A percentile compares a stretch with the other conserved stretches of the same genome.
Evolutionary conservation across 2,797 vertebrate genomes (phyloP).

Genomic region (Oreortyx pictus): DNA sequence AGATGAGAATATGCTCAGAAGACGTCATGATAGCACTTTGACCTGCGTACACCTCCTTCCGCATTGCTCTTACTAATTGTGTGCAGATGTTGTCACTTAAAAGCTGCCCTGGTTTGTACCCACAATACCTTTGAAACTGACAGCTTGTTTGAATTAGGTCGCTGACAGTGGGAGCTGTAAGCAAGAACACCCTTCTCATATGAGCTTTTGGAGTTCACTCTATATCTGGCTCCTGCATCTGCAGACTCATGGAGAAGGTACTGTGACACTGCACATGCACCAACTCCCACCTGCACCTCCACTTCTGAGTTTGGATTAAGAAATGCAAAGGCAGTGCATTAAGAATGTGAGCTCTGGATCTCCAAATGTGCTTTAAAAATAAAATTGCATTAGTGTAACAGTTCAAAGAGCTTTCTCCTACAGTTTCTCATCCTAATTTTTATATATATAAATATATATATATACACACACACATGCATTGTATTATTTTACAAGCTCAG

Average conservation of each 20-base stretch:
- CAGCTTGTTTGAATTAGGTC: not conserved
- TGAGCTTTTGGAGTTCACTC: not conserved
- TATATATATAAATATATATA: not conserved
- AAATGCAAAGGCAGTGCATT: not conserved
- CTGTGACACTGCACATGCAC: not conserved
- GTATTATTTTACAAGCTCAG: not conserved
- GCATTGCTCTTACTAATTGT: not conserved
- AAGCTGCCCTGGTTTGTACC: not conserved
- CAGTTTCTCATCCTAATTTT: not conserved
- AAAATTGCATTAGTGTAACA: not conserved
- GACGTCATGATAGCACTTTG: fast-evolving
- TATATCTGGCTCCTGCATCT: not conserved
- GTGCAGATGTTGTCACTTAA: not conserved
- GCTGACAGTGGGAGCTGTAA: not conserved
- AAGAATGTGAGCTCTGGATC: fast-evolving
- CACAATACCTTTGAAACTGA: not conserved
- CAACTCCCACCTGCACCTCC: not conserved
- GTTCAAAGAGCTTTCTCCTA: not conserved
- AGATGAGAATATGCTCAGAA: not conserved
- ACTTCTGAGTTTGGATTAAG: not conserved
- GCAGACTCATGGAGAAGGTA: not conserved
- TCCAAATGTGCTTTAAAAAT: constrained; percentile 16
- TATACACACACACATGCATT: too few relatives aligned
- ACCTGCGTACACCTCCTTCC: not conserved
- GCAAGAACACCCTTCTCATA: not conserved